These are phyloP conservation scores for Astyanax mexicanus DNA, from an alignment of 2,797 vertebrate species.

Conservation along the genomic window DNA sequence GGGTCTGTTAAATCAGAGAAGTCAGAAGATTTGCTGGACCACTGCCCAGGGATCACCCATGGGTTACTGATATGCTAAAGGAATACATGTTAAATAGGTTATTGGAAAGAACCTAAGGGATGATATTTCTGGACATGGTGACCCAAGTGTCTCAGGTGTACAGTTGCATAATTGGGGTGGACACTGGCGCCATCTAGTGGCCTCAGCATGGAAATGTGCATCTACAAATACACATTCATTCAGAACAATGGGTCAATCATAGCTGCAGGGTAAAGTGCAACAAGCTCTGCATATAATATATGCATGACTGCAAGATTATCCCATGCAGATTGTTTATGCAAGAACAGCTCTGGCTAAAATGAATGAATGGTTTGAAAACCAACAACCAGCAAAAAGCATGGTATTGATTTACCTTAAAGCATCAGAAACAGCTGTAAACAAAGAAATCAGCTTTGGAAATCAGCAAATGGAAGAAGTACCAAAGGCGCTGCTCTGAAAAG, in stretches of 20 bases:
- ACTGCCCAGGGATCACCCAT: too few species aligned
- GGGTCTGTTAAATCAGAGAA: too few species aligned
- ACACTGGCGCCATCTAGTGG: slow-evolving; percentile 8
- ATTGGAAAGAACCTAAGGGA: neutral
- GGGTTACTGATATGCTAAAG: neutral
- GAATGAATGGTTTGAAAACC: neutral
- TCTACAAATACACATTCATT: neutral
- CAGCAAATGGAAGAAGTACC: too few species aligned
- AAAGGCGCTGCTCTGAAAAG: too few species aligned
- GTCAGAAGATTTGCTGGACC: too few species aligned
- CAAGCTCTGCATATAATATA: neutral
- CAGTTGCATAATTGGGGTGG: neutral
- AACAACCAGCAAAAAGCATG: neutral
- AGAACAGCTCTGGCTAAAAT: neutral
- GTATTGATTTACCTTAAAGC: too few species aligned
- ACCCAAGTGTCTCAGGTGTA: neutral
- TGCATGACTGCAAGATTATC: neutral
- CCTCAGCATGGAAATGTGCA: neutral
- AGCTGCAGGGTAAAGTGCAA: slow-evolving; percentile 1
- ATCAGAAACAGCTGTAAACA: too few species aligned
- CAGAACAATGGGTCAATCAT: neutral
- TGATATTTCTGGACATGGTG: neutral
- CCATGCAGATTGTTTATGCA: neutral
- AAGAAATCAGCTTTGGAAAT: too few species aligned
- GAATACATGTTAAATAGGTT: neutral